Percentiles rank a stretch among this genome's conserved stretches.
These are phyloP conservation scores for Dione juno DNA, from an alignment of 2,888 invertebrate species.

Conservation along the genomic window DNA sequence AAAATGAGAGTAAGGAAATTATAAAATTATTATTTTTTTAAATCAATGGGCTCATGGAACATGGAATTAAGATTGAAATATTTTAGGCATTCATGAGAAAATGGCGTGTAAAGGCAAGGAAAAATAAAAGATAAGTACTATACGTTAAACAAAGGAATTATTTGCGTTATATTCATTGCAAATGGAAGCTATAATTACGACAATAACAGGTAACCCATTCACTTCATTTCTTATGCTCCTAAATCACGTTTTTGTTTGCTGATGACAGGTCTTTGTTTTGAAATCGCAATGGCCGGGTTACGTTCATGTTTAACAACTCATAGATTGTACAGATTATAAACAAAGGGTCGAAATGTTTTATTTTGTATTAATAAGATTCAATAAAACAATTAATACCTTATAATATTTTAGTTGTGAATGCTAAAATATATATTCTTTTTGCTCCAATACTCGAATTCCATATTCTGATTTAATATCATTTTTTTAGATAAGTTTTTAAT, in stretches of 20 bases:
- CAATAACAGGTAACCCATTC: constrained; percentile 42
- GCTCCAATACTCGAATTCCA: no score
- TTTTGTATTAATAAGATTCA: constrained; percentile 7
- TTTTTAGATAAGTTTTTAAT: no score
- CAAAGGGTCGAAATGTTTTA: constrained; percentile 27
- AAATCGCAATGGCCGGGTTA: constrained; percentile 53
- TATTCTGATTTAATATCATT: no score
- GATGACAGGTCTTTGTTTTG: constrained; percentile 67
- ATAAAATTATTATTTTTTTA: no score
- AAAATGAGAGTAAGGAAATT: no score
- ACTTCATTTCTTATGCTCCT: constrained; percentile 65
- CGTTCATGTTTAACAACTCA: constrained; percentile 44
- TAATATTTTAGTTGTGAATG: neutral
- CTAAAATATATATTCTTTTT: neutral
- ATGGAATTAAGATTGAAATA: no score
- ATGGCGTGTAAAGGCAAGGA: neutral
- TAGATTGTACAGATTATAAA: constrained; percentile 34
- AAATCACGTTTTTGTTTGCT: constrained; percentile 73
- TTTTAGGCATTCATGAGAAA: no score
- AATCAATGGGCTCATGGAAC: no score
- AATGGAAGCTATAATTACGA: constrained; percentile 36
- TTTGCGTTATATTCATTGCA: constrained; percentile 42
- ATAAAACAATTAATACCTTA: constrained; percentile 3
- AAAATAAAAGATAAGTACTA: neutral
- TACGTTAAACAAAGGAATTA: constrained; percentile 33